These are phyloP conservation scores for Pantherophis vulpinus DNA, from an alignment of 2,797 vertebrate species.

Conservation along the genomic window DNA sequence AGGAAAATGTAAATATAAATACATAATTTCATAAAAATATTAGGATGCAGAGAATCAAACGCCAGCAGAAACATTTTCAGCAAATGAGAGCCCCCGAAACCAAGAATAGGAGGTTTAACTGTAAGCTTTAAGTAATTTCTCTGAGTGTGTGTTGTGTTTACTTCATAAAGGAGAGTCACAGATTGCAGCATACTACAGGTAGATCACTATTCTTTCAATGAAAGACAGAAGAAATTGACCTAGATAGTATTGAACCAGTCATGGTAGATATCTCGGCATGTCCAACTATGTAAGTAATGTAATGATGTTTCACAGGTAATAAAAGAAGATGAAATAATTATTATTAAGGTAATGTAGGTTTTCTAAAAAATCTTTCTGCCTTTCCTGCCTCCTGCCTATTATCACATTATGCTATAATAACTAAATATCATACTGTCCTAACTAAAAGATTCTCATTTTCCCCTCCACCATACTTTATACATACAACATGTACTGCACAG, in stretches of 20 bases:
- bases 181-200: not conserved
- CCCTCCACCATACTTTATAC: not conserved
- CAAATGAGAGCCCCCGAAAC: not conserved
- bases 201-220: not conserved
- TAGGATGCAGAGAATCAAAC: not conserved
- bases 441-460: not conserved
- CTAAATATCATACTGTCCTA: not conserved
- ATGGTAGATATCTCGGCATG: conserved; percentile 34
- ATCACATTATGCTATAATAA: not conserved
- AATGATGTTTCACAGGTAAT: conserved; percentile 24
- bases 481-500: not conserved
- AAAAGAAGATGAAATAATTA: not conserved
- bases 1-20: not conserved
- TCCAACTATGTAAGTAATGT: conserved; percentile 10
- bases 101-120: not conserved
- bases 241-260: conserved; percentile 42
- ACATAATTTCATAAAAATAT: not conserved
- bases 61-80: not conserved
- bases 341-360: not conserved
- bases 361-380: not conserved
- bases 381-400: not conserved
- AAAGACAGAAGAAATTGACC: conserved; percentile 34
- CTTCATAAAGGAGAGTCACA: not conserved
- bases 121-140: not conserved
- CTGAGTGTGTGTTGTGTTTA: not conserved